These are phyloP conservation scores for Galeruca laticollis DNA, from an alignment of 2,888 invertebrate species.

Conservation along the genomic window DNA sequence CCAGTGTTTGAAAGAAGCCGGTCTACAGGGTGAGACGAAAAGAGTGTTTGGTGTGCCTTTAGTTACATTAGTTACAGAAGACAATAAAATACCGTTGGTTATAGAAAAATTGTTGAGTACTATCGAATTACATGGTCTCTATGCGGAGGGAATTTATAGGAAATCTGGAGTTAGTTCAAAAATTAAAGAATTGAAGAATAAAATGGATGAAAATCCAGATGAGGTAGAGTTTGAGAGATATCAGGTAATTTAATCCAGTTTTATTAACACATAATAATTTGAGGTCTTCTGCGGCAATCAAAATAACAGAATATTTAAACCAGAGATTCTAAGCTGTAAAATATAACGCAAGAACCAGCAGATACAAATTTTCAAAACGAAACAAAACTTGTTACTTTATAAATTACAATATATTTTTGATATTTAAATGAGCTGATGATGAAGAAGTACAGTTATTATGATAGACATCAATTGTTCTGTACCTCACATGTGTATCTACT, in stretches of 20 bases:
- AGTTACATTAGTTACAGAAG: slow-evolving; percentile 78
- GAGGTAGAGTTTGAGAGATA: slow-evolving; percentile 81
- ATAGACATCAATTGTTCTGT: too few relatives aligned
- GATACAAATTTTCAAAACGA: too few relatives aligned
- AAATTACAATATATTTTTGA: too few relatives aligned
- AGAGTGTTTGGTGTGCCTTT: slow-evolving; percentile 88
- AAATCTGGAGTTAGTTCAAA: slow-evolving; percentile 91
- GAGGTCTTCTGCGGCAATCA: too few relatives aligned
- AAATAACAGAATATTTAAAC: too few relatives aligned
- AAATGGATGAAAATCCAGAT: slow-evolving; percentile 82
- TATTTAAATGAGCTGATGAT: too few relatives aligned
- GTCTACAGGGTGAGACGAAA: slow-evolving; percentile 66
- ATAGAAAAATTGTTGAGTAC: slow-evolving; percentile 89
- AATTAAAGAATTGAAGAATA: slow-evolving; percentile 80
- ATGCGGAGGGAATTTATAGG: slow-evolving; percentile 93
- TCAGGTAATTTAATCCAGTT: slow-evolving; percentile 70
- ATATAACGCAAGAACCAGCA: too few relatives aligned
- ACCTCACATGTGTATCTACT: too few relatives aligned
- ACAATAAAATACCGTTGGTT: slow-evolving; percentile 87
- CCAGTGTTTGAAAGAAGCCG: slow-evolving; percentile 71
- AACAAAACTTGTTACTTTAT: too few relatives aligned
- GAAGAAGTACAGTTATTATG: too few relatives aligned
- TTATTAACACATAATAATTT: too few relatives aligned
- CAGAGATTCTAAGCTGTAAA: too few relatives aligned
- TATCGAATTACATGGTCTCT: slow-evolving; percentile 92